Evolutionary conservation across 2,113 vertebrate species (phyloP), one percentile per base, ranked within the genome.

Genomic region (Hippocampus comes): DNA sequence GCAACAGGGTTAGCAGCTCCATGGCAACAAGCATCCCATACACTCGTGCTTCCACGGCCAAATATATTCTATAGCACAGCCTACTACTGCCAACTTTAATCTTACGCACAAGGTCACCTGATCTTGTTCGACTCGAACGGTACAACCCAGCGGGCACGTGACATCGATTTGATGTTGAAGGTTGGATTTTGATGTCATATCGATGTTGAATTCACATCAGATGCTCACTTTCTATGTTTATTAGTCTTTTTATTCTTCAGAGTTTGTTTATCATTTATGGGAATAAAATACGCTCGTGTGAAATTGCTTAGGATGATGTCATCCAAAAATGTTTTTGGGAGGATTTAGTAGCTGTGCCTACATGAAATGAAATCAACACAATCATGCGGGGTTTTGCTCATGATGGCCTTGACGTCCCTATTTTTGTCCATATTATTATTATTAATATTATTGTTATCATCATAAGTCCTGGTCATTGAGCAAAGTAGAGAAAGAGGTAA

Each of bases 1-100:
- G 83, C 75, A 88, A 90, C 90, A 84, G 75, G 86, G 84, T 90
- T 86, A 89, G 72, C 66, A 49, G 59, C 73, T 82, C 81, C 86
- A 89, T 89, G 82, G 89, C 78, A 89, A 89, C 90, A 78, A 83
- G 75, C 82, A 84, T 74, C 71, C 68, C 51, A 66, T 49, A 9
- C 48, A 69, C 63, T 76, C 75, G 74, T 77, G 77, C 23, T 23
- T 60, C 55, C 65, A 41, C 49, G 73, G 69, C 49, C 68, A 82
- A 67, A 79, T 67, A 65, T 68, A 53, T 66, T 68, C 14, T 57
- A 18, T 57, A 30, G 65, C 51, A 43, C 6, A n/a, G 34, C 9
- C 14, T 30, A 55, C 14, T 34, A 51, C 18, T 65, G 23, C 64
- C 42, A 46, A 48, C 15, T 66, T 48, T 46, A 23, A 8, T 23